phyloP scores from a whole-genome alignment of 1,140 invertebrate genomes.

The Atta cephalotes region DNA sequence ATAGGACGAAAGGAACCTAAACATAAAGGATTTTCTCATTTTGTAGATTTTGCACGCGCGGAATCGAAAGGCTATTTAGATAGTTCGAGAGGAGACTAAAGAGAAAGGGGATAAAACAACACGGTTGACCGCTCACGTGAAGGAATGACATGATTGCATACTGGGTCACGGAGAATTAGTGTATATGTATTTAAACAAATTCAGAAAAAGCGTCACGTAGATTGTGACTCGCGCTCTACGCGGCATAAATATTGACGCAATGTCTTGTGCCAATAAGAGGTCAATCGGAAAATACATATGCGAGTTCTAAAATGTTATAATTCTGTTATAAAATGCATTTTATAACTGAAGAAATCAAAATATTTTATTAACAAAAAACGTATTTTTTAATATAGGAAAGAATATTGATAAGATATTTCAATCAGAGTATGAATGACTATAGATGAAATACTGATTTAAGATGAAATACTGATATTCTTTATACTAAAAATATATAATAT shows the following conservation, averaged over 20 bases:
- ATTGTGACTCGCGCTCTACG: neutral
- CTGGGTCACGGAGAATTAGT: constrained; percentile 23
- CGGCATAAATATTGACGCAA: neutral
- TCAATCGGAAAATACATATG: neutral
- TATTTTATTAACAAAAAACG: neutral
- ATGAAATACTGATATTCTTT: too few relatives aligned
- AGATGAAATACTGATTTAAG: too few relatives aligned
- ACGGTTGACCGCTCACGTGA: constrained; percentile 23
- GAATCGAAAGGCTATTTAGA: constrained; percentile 32
- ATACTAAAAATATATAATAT: too few relatives aligned
- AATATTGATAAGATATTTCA: neutral
- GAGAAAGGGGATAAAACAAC: constrained; percentile 59
- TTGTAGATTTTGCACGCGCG: neutral
- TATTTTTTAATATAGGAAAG: neutral
- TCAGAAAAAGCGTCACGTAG: constrained; percentile 56
- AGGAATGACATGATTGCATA: constrained; percentile 43
- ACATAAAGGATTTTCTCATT: neutral
- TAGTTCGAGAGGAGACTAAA: neutral
- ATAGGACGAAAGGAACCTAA: neutral
- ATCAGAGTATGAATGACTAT: neutral
- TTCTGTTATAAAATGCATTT: neutral
- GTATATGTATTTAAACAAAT: constrained; percentile 21
- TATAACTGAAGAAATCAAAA: neutral
- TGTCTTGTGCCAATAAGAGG: neutral
- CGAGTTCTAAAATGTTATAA: neutral